Evolutionary conservation across 1,140 invertebrate species (phyloP).

Genomic region (Heliconius melpomene): DNA sequence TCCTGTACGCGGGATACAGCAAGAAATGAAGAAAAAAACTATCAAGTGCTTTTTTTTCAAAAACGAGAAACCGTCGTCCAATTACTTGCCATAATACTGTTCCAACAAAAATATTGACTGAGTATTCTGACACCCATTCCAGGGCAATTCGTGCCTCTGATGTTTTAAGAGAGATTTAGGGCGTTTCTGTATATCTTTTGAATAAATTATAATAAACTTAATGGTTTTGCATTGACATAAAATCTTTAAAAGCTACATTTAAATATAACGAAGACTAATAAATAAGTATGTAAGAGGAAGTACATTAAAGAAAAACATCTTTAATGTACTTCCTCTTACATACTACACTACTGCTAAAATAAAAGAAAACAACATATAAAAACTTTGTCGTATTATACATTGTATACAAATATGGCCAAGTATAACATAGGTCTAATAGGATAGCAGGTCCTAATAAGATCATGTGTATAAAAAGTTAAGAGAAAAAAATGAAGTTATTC

Average conservation of each 20-base stretch:
- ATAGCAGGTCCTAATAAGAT: no score
- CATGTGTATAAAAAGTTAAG: no score
- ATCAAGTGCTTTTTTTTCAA: not conserved
- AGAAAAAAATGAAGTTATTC: no score
- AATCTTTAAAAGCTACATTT: not conserved
- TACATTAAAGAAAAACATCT: no score
- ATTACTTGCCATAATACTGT: constrained; percentile 3
- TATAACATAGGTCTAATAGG: no score
- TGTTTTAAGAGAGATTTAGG: constrained; percentile 9
- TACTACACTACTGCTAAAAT: no score
- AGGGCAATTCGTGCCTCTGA: not conserved
- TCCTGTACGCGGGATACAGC: not conserved
- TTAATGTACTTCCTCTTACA: no score
- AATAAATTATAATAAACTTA: not conserved
- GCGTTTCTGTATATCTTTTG: constrained; percentile 5
- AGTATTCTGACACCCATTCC: not conserved
- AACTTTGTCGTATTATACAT: no score
- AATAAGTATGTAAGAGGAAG: no score
- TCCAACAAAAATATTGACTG: constrained; percentile 4
- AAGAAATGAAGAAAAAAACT: not conserved
- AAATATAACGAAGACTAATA: no score
- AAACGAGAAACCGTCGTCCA: not conserved
- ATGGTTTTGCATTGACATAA: not conserved
- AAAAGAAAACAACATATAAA: no score
- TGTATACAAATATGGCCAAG: no score